Evolutionary conservation across 1,140 invertebrate genomes (phyloP).

Genomic region (Macrotrachela quadricornifera): DNA sequence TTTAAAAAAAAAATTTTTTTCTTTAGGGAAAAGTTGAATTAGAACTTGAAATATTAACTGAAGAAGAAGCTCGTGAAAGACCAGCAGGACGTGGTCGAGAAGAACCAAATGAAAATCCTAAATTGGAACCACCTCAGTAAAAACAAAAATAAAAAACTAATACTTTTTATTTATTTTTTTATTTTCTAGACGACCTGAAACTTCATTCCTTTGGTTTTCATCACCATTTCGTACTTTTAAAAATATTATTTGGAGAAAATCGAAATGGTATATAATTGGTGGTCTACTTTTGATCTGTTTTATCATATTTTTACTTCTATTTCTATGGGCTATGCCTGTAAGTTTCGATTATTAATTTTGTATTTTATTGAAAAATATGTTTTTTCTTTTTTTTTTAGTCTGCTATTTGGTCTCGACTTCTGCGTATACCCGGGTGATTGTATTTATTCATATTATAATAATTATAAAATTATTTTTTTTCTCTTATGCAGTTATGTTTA

Average conservation of each 20-base stretch:
- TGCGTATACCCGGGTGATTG: no score
- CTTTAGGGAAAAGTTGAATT: conserved; percentile 35
- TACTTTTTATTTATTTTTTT: conserved; percentile 1
- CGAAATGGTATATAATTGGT: conserved; percentile 22
- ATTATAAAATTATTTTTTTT: no score
- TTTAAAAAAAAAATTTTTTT: conserved; percentile 7
- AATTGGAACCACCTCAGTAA: conserved; percentile 33
- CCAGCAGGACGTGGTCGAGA: conserved; percentile 31
- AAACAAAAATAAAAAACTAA: conserved; percentile 11
- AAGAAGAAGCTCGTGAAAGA: conserved; percentile 23
- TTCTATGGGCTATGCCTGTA: conserved; percentile 34
- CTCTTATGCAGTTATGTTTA: no score
- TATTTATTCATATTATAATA: no score
- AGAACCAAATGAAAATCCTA: conserved; percentile 34
- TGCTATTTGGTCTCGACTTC: no score
- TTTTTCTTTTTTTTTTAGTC: no score
- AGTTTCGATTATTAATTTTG: conserved; percentile 17
- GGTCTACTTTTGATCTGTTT: conserved; percentile 21
- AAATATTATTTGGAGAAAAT: conserved; percentile 11
- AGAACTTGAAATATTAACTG: conserved; percentile 32
- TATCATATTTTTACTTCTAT: conserved; percentile 26
- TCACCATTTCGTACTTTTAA: conserved; percentile 10
- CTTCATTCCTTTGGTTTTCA: conserved; percentile 12
- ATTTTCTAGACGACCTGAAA: conserved; percentile 11
- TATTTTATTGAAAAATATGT: no score